phyloP scores from a whole-genome alignment of 2,797 vertebrate species.

The Crypturellus tataupa region DNA sequence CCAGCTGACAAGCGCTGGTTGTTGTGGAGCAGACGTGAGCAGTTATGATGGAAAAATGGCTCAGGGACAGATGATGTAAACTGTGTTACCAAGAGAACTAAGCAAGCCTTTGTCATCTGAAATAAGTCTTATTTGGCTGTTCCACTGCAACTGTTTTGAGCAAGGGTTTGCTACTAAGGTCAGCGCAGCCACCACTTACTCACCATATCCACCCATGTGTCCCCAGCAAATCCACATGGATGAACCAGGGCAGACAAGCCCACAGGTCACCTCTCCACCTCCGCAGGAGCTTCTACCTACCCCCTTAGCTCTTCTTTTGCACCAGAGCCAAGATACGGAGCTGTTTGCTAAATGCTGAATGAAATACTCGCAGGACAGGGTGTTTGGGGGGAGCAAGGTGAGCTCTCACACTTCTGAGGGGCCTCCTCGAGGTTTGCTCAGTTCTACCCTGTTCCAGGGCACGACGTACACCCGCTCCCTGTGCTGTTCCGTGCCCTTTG shows the following conservation, averaged over 20 bases:
- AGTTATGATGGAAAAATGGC: conserved; percentile 60
- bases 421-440: not conserved
- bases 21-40: conserved; percentile 43
- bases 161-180: not conserved
- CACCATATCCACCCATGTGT: not conserved
- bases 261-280: not conserved
- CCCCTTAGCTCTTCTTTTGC: not conserved
- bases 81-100: conserved; percentile 33
- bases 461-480: not conserved
- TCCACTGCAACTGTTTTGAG: conserved; percentile 32
- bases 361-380: accelerated
- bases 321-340: accelerated
- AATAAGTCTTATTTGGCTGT: conserved; percentile 35
- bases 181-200: conserved; percentile 13
- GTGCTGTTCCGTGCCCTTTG: not conserved
- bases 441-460: not conserved
- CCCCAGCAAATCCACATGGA: not conserved
- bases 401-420: not conserved
- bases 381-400: not conserved
- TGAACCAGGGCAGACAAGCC: not conserved
- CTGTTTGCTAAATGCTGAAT: not conserved
- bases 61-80: conserved; percentile 65
- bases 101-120: conserved; percentile 45
- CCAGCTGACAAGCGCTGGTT: conserved; percentile 60
- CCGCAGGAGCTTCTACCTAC: not conserved